Base-by-base conservation (phyloP, 1,140 invertebrate species). In the Aleiodes sp. region DNA sequence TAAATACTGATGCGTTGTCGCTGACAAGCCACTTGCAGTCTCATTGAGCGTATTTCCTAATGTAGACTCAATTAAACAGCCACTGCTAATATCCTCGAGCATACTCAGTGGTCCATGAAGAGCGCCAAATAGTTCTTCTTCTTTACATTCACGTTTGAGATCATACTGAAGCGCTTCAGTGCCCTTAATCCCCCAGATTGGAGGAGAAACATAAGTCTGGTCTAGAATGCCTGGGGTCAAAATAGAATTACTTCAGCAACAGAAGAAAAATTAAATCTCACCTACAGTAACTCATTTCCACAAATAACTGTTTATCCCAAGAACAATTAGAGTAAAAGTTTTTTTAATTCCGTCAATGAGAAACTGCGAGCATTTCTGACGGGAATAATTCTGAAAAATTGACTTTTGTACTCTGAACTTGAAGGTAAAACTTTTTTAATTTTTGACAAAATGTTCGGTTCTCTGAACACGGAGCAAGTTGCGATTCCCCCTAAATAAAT, bases 1-100 rank as follows among this genome's bases (percentile, higher is more conserved):
- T 65, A 85, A 80, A 72, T 80, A 83, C 61, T 82, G 84, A 43
- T 82, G 76, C 4, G 79, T 63, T 28, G 77, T 66, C 16, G 74
- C 31, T 31, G 73, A 73, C 86, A 82, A 75, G 7, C 76, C 61
- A 28, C 68, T 71, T 87, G 75, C 88, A 66, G 85, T 78, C 73
- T 82, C 82, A 61, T 68, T 78, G 70, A 72, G 78, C 24, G 65
- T 75, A 73, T 56, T 71, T 35, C 70, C 71, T 61, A 78, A 24
- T 14, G 37, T 66, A 7, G 67, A 43, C 33, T 82, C 83, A 26
- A 73, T 68, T 39, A 80, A 77, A 46, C 75, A 79, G 65, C 70
- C 80, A 39, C 78, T 75, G 39, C 73, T 77, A 52, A 75, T 71
- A 70, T 82, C 81, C 60, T 84, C 80, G 60, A 78, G 75, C 75